These are phyloP conservation scores for Chloebia gouldiae DNA, from an alignment of 2,113 vertebrate genomes.

Conservation along the genomic window DNA sequence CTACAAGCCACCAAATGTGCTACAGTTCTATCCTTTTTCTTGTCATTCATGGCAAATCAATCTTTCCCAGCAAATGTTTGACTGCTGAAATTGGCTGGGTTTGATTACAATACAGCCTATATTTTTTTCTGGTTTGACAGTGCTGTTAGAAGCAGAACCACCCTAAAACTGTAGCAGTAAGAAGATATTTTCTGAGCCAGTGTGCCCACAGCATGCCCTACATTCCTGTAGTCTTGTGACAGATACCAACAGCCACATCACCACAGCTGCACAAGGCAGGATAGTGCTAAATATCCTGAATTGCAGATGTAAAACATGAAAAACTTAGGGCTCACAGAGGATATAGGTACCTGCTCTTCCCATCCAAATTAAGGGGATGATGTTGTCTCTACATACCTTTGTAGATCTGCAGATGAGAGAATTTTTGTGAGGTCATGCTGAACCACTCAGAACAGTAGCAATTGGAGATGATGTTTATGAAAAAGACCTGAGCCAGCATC, in stretches of 20 bases:
- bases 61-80: background rate
- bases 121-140: background rate
- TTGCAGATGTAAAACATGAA: background rate
- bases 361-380: background rate
- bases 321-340: background rate
- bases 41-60: background rate
- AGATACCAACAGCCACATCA: background rate
- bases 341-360: background rate
- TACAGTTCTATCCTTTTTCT: background rate
- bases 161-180: background rate
- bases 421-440: background rate
- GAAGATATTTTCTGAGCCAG: background rate
- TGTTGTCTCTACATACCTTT: background rate
- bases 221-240: background rate
- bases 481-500: background rate
- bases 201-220: background rate
- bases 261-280: background rate
- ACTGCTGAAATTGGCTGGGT: background rate
- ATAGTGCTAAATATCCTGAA: background rate
- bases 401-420: background rate
- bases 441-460: background rate
- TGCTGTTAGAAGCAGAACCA: background rate
- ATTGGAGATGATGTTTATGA: background rate
- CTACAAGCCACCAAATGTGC: background rate
- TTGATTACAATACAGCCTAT: background rate